Evolutionary conservation across 2,888 invertebrate genomes (phyloP), one percentile per base, ranked within the genome.

Genomic region (Abrostola tripartita): DNA sequence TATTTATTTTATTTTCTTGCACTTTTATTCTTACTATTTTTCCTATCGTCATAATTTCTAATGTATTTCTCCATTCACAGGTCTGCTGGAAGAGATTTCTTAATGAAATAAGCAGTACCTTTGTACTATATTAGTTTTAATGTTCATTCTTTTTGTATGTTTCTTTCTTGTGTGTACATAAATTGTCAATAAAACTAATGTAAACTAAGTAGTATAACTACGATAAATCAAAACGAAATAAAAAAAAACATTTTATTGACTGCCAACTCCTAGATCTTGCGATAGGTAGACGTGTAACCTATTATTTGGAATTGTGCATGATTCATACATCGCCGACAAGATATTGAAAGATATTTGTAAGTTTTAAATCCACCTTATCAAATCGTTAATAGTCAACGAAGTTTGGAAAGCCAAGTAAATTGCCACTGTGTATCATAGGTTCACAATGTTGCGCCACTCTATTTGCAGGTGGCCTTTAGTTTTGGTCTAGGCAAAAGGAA

Each of bases 281-380:
- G 11, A n/a, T 41, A 41, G n/a, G 41, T 41, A 41, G n/a, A 24
- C 24, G 41, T n/a, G n/a, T 6, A 5, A 41, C 11, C 6, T 10
- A 41, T 9, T 41, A 40, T 40, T 40, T 11, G 40, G 4, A 40
- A 40, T 11, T n/a, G 41, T 41, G 41, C 10, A 41, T 41, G 41
- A 6, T 41, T 11, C 41, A 41, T 41, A 24, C 24, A 24, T 24
- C 24, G 41, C n/a, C 41, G n/a, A n/a, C 11, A 0, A 41, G 6
- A 41, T n/a, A 10, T 41, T 11, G 24, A 41, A n/a, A 9, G 10
- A 6, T 41, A 41, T 41, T 5, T 41, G 41, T 41, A 11, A 41
- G n/a, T 11, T 41, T 41, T 41, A n/a, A 41, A 41, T n/a, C 41
- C n/a, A n/a, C 41, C 41, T 41, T 41, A n/a, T n/a, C 41, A n/a